Percentiles rank a stretch among this genome's conserved stretches.
Conservation (phyloP, 2,797 vertebrate species). For the Hemibagrus guttatus region DNA sequence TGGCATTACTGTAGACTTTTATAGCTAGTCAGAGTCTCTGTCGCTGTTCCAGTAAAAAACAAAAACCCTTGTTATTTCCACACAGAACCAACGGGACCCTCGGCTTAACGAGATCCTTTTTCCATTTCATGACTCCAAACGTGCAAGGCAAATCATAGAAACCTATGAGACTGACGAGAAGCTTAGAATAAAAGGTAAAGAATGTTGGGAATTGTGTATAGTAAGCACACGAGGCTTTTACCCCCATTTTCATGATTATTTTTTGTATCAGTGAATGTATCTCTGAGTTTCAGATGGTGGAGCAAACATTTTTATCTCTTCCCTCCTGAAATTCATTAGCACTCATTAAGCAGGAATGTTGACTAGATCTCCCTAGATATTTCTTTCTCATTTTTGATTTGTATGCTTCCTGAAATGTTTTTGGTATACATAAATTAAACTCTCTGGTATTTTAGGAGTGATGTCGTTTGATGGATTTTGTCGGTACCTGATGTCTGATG, state of each 20-base stretch:
- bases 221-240: background rate
- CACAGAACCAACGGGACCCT: slow-evolving; percentile 90
- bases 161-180: slow-evolving; percentile 90
- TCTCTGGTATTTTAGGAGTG: slow-evolving; percentile 67
- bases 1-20: slow-evolving; percentile 10
- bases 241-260: background rate
- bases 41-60: background rate
- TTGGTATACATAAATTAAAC: background rate
- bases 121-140: slow-evolving; percentile 94
- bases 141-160: slow-evolving; percentile 94
- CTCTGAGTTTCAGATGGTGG: slow-evolving; percentile 14
- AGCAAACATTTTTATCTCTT: slow-evolving; percentile 16
- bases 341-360: slow-evolving; percentile 5
- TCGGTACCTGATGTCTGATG: slow-evolving; percentile 96
- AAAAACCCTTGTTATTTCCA: slow-evolving; percentile 13
- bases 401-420: slow-evolving; percentile 9
- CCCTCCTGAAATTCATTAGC: slow-evolving; percentile 6
- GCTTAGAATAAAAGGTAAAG: slow-evolving; percentile 87
- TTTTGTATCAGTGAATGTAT: background rate
- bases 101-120: slow-evolving; percentile 98
- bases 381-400: background rate
- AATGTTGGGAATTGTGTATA: background rate
- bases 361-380: background rate
- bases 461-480: slow-evolving; percentile 98
- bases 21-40: background rate